These are phyloP conservation scores for Adelosebastes latens DNA, from an alignment of 2,797 vertebrate species.

Conservation along the genomic window DNA sequence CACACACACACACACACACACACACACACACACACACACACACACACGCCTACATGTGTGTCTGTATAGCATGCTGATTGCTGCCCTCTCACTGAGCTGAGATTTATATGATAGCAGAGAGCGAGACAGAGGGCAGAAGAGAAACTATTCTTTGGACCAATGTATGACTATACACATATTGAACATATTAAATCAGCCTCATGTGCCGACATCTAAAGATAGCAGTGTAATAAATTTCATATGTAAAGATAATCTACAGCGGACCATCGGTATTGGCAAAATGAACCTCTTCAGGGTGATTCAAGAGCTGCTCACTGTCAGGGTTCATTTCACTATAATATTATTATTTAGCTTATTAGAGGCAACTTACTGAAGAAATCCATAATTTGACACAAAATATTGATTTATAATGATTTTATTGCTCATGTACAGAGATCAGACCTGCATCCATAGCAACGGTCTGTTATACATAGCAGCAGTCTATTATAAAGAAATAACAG, in stretches of 20 bases:
- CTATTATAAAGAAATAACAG: neutral
- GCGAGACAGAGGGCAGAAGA: conserved; percentile 13
- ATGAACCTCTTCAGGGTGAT: neutral
- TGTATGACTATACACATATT: neutral
- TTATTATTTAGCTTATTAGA: neutral
- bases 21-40: neutral
- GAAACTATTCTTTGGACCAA: neutral
- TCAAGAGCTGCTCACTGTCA: neutral
- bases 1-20: neutral
- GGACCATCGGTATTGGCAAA: neutral
- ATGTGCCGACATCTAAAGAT: neutral
- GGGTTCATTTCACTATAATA: neutral
- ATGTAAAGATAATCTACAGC: neutral
- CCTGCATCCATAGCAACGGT: neutral
- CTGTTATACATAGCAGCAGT: neutral
- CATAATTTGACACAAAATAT: neutral
- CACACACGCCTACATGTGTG: neutral
- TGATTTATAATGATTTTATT: too few relatives aligned
- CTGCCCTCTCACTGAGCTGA: conserved; percentile 47
- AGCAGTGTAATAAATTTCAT: neutral
- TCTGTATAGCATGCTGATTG: conserved; percentile 36
- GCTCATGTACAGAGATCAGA: neutral
- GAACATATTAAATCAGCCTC: neutral
- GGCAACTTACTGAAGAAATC: neutral
- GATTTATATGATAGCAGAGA: conserved; percentile 54